These are phyloP conservation scores for Myotis brandtii DNA, from an alignment of 2,113 vertebrate species.

Conservation along the genomic window DNA sequence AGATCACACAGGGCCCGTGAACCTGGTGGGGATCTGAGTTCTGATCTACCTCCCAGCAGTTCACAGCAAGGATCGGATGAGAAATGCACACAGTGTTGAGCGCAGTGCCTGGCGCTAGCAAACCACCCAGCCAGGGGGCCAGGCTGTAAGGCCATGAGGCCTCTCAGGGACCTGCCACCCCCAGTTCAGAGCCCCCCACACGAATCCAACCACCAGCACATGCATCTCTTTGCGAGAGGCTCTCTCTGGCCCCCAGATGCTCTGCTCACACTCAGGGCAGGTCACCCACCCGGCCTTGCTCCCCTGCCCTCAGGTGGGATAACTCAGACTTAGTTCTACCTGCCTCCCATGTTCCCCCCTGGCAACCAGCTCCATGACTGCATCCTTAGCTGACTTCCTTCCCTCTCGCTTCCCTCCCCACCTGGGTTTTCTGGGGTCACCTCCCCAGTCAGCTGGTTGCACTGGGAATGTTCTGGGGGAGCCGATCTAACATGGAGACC, in stretches of 20 bases:
- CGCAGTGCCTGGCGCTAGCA: accelerated
- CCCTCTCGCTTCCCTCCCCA: neutral
- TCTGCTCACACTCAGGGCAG: neutral
- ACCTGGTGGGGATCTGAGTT: neutral
- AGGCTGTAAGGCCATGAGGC: accelerated
- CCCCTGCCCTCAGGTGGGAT: neutral
- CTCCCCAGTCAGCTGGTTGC: neutral
- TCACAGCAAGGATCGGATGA: accelerated
- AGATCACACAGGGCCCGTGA: neutral
- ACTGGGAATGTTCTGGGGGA: neutral
- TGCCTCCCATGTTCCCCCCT: neutral
- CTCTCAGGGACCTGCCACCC: neutral
- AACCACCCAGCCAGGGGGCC: neutral
- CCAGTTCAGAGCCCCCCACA: neutral
- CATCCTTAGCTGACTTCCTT: neutral
- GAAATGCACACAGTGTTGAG: accelerated
- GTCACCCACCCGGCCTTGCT: too few species aligned
- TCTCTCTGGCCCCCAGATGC: neutral
- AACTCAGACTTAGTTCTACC: neutral
- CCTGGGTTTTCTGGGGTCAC: neutral
- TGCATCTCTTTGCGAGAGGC: neutral
- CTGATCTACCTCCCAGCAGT: neutral
- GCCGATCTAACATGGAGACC: neutral
- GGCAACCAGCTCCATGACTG: neutral
- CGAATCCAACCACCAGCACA: neutral